Evolutionary conservation across 2,888 invertebrate species (phyloP), one percentile per base, ranked within the genome.

Genomic region (Acrobasis suavella): DNA sequence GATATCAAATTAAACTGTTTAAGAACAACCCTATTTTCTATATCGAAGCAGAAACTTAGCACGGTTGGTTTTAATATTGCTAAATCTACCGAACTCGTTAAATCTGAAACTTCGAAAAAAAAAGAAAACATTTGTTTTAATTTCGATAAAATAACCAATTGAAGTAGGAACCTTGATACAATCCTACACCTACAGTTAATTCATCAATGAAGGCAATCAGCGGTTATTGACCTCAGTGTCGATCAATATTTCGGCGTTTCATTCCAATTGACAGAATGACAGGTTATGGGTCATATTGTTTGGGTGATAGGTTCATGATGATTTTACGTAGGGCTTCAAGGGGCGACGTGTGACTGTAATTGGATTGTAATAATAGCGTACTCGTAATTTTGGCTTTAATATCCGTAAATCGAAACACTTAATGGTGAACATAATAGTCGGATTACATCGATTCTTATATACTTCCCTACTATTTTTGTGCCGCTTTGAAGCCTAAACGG

Each of bases 181-280:
- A 61, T 61, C 65, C 67, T 67, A 67, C 71, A 74, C 74, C 72
- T 71, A 75, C 70, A 71, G 71, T 76, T 79, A 79, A 81, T 81
- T 70, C 69, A 71, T 77, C 80, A 80, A 81, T 82, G 80, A 82
- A 81, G 76, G 82, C 80, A 85, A 85, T 86, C 82, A 85, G 65
- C 78, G 85, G 83, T 74, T 76, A 76, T 74, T 78, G 80, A 83
- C 80, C 85, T 72, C 73, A 46, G 65, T 67, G 46, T 68, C 77
- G 83, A 86, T 86, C 86, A 85, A 86, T 86, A 86, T 81, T 85
- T 83, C 81, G 78, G 81, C 78, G 80, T 83, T 82, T 81, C 82
- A 83, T 77, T 80, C 75, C 80, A 76, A 81, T 81, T 80, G 74
- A 80, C 83, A 80, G 79, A 75, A 66, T 71, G 67, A 71, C 72